These are phyloP conservation scores for Pterocles orientalis DNA, from an alignment of 2,113 vertebrate genomes.

Conservation along the genomic window DNA sequence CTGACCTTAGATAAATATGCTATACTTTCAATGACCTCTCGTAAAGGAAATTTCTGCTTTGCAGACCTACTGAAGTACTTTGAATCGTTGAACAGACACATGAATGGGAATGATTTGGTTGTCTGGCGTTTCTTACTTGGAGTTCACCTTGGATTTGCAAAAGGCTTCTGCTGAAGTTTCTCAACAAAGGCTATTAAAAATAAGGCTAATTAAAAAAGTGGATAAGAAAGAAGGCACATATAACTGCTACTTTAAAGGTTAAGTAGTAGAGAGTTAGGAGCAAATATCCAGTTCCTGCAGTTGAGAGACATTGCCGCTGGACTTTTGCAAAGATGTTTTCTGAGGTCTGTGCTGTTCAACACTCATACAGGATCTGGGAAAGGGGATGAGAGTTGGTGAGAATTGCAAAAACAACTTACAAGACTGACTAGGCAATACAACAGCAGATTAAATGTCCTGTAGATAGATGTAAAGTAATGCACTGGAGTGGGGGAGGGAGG, in stretches of 20 bases:
- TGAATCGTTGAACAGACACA: not conserved
- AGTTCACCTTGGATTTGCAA: not conserved
- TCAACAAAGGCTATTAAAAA: not conserved
- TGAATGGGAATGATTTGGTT: accelerated
- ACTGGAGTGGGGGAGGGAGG: not conserved
- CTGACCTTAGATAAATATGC: not conserved
- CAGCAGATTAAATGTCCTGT: too few species aligned
- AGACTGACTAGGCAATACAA: too few species aligned
- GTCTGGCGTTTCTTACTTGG: not conserved
- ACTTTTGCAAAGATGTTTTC: too few species aligned
- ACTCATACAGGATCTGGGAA: too few species aligned
- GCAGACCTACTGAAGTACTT: not conserved
- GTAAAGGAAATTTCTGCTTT: not conserved
- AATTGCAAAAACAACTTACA: too few species aligned
- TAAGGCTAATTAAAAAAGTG: not conserved
- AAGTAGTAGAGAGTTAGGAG: not conserved
- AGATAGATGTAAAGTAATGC: not conserved
- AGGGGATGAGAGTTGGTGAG: too few species aligned
- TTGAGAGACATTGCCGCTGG: too few species aligned
- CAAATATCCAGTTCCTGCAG: too few species aligned
- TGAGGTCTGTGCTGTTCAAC: too few species aligned
- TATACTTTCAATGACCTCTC: not conserved
- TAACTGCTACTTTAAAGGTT: not conserved
- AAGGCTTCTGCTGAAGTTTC: not conserved
- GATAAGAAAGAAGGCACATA: not conserved